Percentiles rank a stretch among this genome's conserved stretches.
Evolutionary conservation across 2,113 vertebrate genomes (phyloP).

Genomic region (Girardinichthys multiradiatus): DNA sequence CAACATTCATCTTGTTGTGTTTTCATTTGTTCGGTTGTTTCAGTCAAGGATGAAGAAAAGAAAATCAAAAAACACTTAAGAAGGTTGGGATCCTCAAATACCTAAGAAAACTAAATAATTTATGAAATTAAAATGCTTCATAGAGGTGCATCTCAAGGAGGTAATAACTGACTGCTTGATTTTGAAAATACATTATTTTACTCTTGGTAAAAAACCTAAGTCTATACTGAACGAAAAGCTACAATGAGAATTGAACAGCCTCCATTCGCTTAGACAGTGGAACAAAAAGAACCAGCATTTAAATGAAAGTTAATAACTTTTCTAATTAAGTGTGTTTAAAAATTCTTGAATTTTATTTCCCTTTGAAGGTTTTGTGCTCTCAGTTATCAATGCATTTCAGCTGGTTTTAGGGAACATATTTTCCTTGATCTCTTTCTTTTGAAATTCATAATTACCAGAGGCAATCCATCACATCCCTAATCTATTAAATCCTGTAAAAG

Average conservation of each 20-base stretch:
- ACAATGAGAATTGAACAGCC: slow-evolving; percentile 15
- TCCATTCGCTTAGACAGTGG: slow-evolving; percentile 11
- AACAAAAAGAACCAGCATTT: slow-evolving; percentile 15
- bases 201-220: slow-evolving; percentile 11
- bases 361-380: slow-evolving; percentile 29
- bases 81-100: not conserved
- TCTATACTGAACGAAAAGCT: slow-evolving; percentile 11
- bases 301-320: slow-evolving; percentile 7
- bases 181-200: slow-evolving; percentile 3
- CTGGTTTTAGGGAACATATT: slow-evolving; percentile 21
- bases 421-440: slow-evolving; percentile 28
- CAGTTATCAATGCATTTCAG: slow-evolving; percentile 22
- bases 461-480: slow-evolving; percentile 36
- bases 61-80: slow-evolving; percentile 25
- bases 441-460: slow-evolving; percentile 41
- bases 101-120: slow-evolving; percentile 4
- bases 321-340: slow-evolving; percentile 4
- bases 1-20: slow-evolving; percentile 12
- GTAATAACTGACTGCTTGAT: not conserved
- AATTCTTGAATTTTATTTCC: slow-evolving; percentile 15
- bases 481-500: not conserved
- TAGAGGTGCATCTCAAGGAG: slow-evolving; percentile 14
- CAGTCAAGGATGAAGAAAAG: slow-evolving; percentile 45
- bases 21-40: not conserved
- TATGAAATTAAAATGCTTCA: slow-evolving; percentile 24